Evolutionary conservation across 53 echinoderm and acorn worm genomes (phyloP), one percentile per base, ranked within the genome.

Genomic region (Echinometra lucunter): DNA sequence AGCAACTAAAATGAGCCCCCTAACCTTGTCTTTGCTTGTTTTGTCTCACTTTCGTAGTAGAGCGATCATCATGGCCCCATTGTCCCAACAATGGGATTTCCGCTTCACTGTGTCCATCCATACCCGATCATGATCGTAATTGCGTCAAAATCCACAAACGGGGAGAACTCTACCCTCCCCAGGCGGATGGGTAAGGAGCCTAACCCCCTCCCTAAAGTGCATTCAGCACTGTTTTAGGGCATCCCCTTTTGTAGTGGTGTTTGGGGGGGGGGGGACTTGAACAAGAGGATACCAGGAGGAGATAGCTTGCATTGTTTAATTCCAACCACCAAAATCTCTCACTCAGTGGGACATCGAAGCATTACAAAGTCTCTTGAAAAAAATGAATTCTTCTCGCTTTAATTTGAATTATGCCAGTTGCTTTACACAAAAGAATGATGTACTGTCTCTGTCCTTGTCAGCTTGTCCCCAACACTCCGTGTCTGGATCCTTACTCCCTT

Each of bases 41-140:
- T 91, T 91, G 91, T 69, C 91, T 28, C 69, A 66, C 91, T 69
- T 45, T 27, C 45, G 44, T 91, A 45, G 91, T 67, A 69, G 91
- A 91, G 69, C 91, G 69, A 91, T 91, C 70, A 91, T 66, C 91
- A 47, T 91, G 9, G 25, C n/a, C 27, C 66, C 27, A 66, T 91
- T 91, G 91, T 67, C 11, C 44, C 13, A 40, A 91, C 91, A 91
- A 91, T 91, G 47, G 66, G 91, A 91, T 91, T 91, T 91, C 91
- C 91, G 91, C 91, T 69, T 44, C 37, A n/a, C 91, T 91, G 91
- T 91, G 91, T 91, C 91, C 70, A 70, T 91, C 91, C 70, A 66
- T 91, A 91, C 91, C 91, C 70, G 69, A 69, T 91, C 91, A 91
- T 23, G 69, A 91, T 91, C 91, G 21, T 91, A 91, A 69, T 69